Conservation (phyloP, 2,888 invertebrate genomes). For the Sphaeridia pumilis region DNA sequence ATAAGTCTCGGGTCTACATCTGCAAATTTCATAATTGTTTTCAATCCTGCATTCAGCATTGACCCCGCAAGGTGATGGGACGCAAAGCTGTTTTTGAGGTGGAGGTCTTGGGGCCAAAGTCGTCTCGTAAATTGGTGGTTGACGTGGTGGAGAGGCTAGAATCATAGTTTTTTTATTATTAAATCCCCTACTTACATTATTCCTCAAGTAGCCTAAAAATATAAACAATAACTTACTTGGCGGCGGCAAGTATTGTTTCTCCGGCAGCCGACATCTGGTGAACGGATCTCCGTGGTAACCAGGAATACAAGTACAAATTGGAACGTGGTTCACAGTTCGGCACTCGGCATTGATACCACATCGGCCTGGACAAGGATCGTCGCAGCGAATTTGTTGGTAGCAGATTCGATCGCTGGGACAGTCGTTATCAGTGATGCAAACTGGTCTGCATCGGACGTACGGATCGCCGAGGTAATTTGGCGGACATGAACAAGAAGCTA, state of each 20-base stretch:
- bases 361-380: constrained; percentile 58
- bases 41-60: constrained; percentile 57
- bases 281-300: constrained; percentile 40
- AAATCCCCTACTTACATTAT: no score
- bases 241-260: background rate
- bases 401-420: constrained; percentile 71
- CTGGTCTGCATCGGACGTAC: constrained; percentile 53
- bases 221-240: constrained; percentile 8
- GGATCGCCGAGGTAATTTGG: constrained; percentile 46
- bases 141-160: constrained; percentile 2
- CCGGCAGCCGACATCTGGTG: constrained; percentile 26
- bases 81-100: constrained; percentile 49
- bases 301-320: constrained; percentile 59
- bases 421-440: constrained; percentile 77
- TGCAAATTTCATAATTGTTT: constrained; percentile 28
- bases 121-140: constrained; percentile 1
- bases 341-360: constrained; percentile 52
- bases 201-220: no score
- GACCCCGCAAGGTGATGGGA: constrained; percentile 62
- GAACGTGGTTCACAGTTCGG: constrained; percentile 60
- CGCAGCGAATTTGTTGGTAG: constrained; percentile 63
- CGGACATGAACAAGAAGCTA: constrained; percentile 34
- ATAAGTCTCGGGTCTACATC: constrained; percentile 44
- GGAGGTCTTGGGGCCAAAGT: constrained; percentile 5
- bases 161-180: no score